Evolutionary conservation across 2,888 invertebrate species (phyloP).

Genomic region (Sympetrum striolatum): DNA sequence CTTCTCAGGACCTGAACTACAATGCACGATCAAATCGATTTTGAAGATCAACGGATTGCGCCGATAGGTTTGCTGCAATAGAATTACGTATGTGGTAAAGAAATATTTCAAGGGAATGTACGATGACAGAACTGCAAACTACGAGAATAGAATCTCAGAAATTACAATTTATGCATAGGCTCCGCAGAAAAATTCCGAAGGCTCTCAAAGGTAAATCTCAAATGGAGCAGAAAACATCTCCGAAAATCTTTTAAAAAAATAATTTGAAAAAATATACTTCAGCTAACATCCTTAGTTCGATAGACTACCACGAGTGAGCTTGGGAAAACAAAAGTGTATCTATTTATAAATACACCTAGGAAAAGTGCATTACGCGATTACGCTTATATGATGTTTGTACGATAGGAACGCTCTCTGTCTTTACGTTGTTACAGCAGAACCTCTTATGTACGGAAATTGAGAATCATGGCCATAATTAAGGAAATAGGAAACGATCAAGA

Average conservation of each 20-base stretch:
- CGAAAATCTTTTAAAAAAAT: neutral
- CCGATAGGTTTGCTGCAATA: conserved; percentile 9
- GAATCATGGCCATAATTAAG: conserved; percentile 9
- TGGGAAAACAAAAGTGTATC: neutral
- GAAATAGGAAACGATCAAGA: neutral
- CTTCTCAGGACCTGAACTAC: neutral
- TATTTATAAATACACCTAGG: neutral
- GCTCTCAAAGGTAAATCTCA: neutral
- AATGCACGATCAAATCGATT: neutral
- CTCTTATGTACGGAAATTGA: neutral
- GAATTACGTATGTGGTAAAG: neutral
- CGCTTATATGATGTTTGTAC: neutral
- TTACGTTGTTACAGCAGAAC: conserved; percentile 30
- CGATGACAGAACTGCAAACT: neutral
- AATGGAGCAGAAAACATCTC: neutral
- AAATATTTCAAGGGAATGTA: neutral
- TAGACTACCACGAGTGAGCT: neutral
- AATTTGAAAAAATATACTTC: neutral
- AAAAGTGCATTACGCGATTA: neutral
- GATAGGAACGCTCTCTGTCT: conserved; percentile 30
- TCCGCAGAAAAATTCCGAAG: neutral
- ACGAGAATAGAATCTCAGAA: neutral
- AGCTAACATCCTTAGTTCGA: neutral
- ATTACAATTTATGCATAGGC: neutral
- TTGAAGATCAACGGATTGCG: neutral